Conservation (phyloP, 2,888 invertebrate genomes). For the Pandemis corylana region DNA sequence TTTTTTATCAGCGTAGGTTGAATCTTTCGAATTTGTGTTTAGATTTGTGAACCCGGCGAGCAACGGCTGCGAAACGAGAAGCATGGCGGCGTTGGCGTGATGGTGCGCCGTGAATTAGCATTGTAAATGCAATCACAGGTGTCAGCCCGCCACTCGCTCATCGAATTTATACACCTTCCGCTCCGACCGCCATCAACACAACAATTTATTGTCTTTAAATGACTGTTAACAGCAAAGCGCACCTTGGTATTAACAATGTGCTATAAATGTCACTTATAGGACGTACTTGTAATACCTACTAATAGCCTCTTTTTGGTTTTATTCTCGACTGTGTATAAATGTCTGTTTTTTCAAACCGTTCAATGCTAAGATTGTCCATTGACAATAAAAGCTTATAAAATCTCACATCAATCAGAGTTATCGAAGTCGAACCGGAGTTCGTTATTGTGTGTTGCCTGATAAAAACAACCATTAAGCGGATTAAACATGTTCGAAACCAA, state of each 20-base stretch:
- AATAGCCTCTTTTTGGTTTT: constrained; percentile 3
- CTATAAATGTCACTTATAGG: constrained; percentile 42
- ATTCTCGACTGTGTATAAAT: constrained; percentile 12
- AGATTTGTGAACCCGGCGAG: constrained; percentile 41
- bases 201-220: constrained; percentile 80
- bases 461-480: constrained; percentile 73
- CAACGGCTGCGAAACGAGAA: constrained; percentile 51
- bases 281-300: too few species aligned
- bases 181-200: constrained; percentile 74
- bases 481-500: constrained; percentile 77
- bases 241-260: constrained; percentile 67
- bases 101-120: constrained; percentile 81
- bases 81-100: constrained; percentile 66
- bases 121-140: constrained; percentile 85
- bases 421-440: constrained; percentile 63
- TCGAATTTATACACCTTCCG: constrained; percentile 82
- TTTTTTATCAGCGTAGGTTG: constrained; percentile 2
- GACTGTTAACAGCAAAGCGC: constrained; percentile 59
- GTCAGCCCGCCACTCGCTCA: constrained; percentile 78
- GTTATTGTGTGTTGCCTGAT: constrained; percentile 64
- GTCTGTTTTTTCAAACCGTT: background rate
- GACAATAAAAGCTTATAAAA: constrained; percentile 49
- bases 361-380: constrained; percentile 54
- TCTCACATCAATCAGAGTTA: constrained; percentile 66
- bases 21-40: constrained; percentile 32